Conservation (phyloP, 2,888 invertebrate species). For the Zygothrica quintamaculata region DNA sequence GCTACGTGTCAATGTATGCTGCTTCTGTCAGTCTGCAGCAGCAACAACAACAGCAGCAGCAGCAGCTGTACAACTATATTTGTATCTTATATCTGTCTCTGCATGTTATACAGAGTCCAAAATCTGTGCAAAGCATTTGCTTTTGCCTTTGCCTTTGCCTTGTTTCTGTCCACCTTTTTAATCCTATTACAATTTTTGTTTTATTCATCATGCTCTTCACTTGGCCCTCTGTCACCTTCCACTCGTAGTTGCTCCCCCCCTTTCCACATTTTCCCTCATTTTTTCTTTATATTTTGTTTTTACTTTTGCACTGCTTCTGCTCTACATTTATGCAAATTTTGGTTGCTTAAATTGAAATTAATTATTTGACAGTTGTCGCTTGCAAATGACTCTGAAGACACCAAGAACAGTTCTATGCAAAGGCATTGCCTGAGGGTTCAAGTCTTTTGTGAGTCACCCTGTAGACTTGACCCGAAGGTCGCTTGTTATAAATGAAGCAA, state of each 20-base stretch:
- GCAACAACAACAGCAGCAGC: constrained; percentile 7
- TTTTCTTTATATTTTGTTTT: constrained; percentile 7
- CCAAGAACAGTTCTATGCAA: constrained; percentile 8
- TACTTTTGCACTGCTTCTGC: constrained; percentile 11
- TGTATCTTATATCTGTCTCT: constrained; percentile 7
- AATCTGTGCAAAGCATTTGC: constrained; percentile 63
- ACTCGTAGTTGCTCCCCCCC: constrained; percentile 16
- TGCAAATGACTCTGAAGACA: constrained; percentile 57
- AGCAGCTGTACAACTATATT: constrained; percentile 2
- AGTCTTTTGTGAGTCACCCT: constrained; percentile 29
- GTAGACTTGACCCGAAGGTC: constrained; percentile 27
- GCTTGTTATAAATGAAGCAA: constrained; percentile 66
- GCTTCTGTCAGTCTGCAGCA: constrained; percentile 7
- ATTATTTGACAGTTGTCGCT: constrained; percentile 80
- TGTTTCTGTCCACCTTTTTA: constrained; percentile 75
- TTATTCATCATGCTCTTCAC: constrained; percentile 70
- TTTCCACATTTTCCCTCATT: constrained; percentile 8
- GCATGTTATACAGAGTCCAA: constrained; percentile 23
- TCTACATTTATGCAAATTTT: constrained; percentile 74
- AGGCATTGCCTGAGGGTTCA: constrained; percentile 21
- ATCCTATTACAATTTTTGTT: constrained; percentile 78
- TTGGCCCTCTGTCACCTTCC: constrained; percentile 28
- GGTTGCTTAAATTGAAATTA: constrained; percentile 80
- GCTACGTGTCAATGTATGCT: constrained; percentile 47
- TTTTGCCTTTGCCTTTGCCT: constrained; percentile 37